These are phyloP conservation scores for Lordiphosa stackelbergi DNA, from an alignment of 1,140 invertebrate genomes.

Conservation along the genomic window DNA sequence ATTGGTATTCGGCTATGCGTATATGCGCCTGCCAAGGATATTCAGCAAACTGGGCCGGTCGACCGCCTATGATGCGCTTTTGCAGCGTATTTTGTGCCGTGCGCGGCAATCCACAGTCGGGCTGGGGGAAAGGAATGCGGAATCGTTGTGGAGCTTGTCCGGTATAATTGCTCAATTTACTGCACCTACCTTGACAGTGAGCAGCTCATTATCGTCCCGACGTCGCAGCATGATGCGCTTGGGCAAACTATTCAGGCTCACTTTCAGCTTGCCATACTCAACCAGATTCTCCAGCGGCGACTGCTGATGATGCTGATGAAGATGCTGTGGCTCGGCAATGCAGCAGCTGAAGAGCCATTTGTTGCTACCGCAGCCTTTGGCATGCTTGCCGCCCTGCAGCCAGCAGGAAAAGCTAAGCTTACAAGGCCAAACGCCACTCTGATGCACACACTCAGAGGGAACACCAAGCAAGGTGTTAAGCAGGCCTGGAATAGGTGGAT, in stretches of 20 bases:
- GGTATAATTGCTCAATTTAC: conserved; percentile 19
- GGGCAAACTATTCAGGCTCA: conserved; percentile 44
- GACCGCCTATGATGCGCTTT: conserved; percentile 87
- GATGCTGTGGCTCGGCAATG: conserved; percentile 68
- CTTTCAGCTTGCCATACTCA: conserved; percentile 61
- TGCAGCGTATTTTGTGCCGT: conserved; percentile 79
- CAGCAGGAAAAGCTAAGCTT: conserved; percentile 85
- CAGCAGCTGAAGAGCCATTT: conserved; percentile 85
- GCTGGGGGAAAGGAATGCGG: conserved; percentile 63
- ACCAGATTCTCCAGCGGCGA: conserved; percentile 75
- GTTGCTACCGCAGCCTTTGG: conserved; percentile 81
- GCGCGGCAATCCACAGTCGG: conserved; percentile 82
- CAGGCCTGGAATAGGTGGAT: conserved; percentile 36
- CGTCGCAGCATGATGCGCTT: conserved; percentile 68
- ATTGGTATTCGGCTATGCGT: conserved; percentile 88
- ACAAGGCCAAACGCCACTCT: conserved; percentile 80
- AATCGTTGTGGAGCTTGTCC: conserved; percentile 8
- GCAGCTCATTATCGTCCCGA: conserved; percentile 68
- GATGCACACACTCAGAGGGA: conserved; percentile 80
- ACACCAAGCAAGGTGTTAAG: conserved; percentile 81
- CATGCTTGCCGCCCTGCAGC: conserved; percentile 82
- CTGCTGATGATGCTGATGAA: conserved; percentile 45
- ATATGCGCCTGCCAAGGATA: conserved; percentile 92
- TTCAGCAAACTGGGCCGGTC: conserved; percentile 85
- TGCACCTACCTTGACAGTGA: conserved; percentile 49